Percentiles rank a stretch among this genome's conserved stretches.
These are phyloP conservation scores for Chelon auratus DNA, from an alignment of 2,797 vertebrate species.

Conservation along the genomic window DNA sequence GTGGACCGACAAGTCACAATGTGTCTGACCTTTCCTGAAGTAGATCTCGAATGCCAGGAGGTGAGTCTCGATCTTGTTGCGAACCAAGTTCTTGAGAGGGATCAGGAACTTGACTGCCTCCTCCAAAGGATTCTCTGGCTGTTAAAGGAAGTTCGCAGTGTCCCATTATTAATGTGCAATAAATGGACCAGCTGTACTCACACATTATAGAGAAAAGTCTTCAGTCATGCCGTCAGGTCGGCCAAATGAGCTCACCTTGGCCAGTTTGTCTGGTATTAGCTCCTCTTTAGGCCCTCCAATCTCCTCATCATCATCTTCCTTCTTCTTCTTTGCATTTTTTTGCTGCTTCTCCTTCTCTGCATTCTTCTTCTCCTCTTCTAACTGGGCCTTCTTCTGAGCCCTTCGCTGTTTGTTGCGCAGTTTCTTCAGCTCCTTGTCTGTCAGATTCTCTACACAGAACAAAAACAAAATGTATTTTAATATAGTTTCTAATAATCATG, in stretches of 20 bases:
- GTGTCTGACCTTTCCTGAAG: constrained; percentile 94
- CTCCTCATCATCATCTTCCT: constrained; percentile 98
- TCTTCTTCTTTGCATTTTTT: constrained; percentile 99
- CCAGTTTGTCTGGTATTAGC: constrained; percentile 97
- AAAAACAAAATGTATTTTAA: background rate
- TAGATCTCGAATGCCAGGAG: constrained; percentile 99
- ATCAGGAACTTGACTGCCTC: constrained; percentile 99
- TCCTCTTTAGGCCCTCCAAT: constrained; percentile 98
- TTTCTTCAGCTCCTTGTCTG: constrained; percentile 97
- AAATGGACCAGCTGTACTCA: constrained; percentile 66
- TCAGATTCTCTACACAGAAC: constrained; percentile 1
- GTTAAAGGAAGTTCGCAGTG: background rate
- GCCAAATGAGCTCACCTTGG: constrained; percentile 86
- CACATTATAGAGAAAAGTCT: too few species aligned
- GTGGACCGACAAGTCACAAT: too few species aligned
- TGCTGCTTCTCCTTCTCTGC: constrained; percentile 98
- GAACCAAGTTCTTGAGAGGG: constrained; percentile 94
- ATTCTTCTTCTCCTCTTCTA: constrained; percentile 98
- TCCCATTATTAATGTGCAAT: too few species aligned
- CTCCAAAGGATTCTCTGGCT: constrained; percentile 93
- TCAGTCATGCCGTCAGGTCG: background rate
- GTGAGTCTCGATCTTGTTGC: constrained; percentile 98
- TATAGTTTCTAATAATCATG: too few species aligned
- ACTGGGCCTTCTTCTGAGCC: constrained; percentile 97
- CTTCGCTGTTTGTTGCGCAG: constrained; percentile 97